phyloP scores from a whole-genome alignment of 1,140 invertebrate species.

The Cherax destructor region DNA sequence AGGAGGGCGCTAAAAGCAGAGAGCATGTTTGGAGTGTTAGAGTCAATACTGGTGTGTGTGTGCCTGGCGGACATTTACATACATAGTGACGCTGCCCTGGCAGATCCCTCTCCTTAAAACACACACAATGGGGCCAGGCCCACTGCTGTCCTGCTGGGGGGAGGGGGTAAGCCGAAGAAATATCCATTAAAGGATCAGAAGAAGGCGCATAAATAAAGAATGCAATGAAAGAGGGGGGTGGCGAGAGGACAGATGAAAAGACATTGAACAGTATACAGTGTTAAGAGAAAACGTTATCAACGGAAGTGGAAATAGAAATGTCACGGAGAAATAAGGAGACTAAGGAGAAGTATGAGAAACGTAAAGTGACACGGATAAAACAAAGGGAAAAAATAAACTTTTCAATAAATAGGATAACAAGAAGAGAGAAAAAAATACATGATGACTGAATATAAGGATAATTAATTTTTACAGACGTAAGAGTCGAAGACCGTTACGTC shows the following conservation, averaged over 20 bases:
- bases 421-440: neutral
- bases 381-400: no score
- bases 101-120: no score
- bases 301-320: no score
- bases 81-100: conserved; percentile 21
- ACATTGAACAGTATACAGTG: no score
- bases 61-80: conserved; percentile 30
- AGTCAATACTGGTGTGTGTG: conserved; percentile 17
- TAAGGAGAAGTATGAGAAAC: neutral
- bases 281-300: no score
- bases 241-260: no score
- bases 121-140: no score
- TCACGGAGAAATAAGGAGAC: neutral
- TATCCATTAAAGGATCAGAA: neutral
- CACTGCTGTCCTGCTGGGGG: neutral
- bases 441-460: no score
- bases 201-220: neutral
- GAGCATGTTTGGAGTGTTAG: conserved; percentile 13
- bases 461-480: no score
- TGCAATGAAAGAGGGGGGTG: neutral
- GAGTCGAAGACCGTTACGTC: no score
- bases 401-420: neutral
- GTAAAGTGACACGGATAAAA: neutral
- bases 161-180: neutral
- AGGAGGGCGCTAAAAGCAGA: conserved; percentile 3